Evolutionary conservation across 1,140 invertebrate genomes (phyloP), one percentile per base, ranked within the genome.

Genomic region (Anastrepha obliqua): DNA sequence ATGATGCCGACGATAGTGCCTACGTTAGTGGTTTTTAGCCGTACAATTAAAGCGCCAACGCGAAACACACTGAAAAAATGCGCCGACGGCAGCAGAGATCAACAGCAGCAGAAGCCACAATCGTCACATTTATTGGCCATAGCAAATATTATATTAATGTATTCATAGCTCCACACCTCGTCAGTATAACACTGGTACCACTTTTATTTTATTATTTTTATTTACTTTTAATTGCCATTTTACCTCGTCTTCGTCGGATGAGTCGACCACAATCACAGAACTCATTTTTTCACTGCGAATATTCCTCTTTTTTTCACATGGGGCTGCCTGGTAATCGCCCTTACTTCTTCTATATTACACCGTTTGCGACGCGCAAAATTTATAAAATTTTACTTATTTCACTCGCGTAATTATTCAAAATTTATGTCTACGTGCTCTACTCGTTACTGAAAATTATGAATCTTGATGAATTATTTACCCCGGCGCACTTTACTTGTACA

Each of bases 221-320:
- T 86, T 70, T 85, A 65, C 62, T 64, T 85, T 86, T 29, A 17
- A 55, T 88, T 88, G 29, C 47, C 55, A 86, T 87, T 87, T 87
- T 88, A 88, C 86, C 86, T 87, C 88, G 55, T 88, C 88, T 85
- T 88, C 88, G 64, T 88, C 88, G 74, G 88, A 88, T 15, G 88
- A 88, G 47, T 88, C 88, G 60, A 88, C 74, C 29, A 88, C 88
- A 86, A 88, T 88, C 87, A 88, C 87, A 64, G 88, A 88, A 74
- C 86, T 88, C 88, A 88, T 88, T 88, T 86, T 88, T 87, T 70
- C 64, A 78, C 58, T 55, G 60, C 67, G 44, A 58, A 29, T 86
- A 86, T 78, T 88, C 74, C 20, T 86, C 67, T 58, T 86, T 62
- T 62, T 78, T 86, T 70, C 58, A 86, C 65, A 65, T 47, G 59